phyloP scores from a whole-genome alignment of 2,888 invertebrate genomes.

The Magallana nippona region DNA sequence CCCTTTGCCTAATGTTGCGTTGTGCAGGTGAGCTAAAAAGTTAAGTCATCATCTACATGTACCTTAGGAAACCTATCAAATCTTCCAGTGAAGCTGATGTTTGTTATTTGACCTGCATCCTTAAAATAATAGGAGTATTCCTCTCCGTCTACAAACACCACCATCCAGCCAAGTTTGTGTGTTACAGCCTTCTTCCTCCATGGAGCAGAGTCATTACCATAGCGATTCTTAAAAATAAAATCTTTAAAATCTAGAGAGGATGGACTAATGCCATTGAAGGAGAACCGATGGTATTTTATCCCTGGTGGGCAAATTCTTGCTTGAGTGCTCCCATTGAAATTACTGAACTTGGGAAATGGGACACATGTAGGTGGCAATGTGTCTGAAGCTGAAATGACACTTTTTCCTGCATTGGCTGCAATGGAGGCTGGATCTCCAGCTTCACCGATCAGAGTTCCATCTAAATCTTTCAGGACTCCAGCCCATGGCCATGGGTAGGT shows the following conservation, averaged over 20 bases:
- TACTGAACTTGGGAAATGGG: slow-evolving; percentile 49
- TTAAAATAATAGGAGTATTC: slow-evolving; percentile 61
- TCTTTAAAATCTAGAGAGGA: slow-evolving; percentile 59
- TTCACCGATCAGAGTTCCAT: slow-evolving; percentile 68
- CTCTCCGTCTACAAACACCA: slow-evolving; percentile 57
- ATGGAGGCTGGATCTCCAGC: slow-evolving; percentile 37
- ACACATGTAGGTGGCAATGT: slow-evolving; percentile 54
- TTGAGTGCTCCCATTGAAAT: slow-evolving; percentile 43
- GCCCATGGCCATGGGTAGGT: slow-evolving; percentile 56
- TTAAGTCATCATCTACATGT: neutral
- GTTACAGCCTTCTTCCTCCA: slow-evolving; percentile 65
- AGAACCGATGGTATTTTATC: slow-evolving; percentile 65
- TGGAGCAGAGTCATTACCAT: slow-evolving; percentile 56
- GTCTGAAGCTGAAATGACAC: slow-evolving; percentile 59
- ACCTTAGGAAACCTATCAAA: slow-evolving; percentile 43
- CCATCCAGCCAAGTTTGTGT: slow-evolving; percentile 71
- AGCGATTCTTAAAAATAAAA: slow-evolving; percentile 56
- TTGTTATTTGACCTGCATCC: slow-evolving; percentile 65
- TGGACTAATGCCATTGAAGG: slow-evolving; percentile 69
- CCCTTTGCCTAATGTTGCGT: no score
- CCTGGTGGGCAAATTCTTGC: slow-evolving; percentile 59
- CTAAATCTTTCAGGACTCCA: slow-evolving; percentile 64
- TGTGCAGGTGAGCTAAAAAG: no score
- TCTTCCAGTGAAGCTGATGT: slow-evolving; percentile 66
- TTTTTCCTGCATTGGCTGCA: slow-evolving; percentile 37